Evolutionary conservation across 2,888 invertebrate genomes (phyloP).

Genomic region (Rhagium mordax): DNA sequence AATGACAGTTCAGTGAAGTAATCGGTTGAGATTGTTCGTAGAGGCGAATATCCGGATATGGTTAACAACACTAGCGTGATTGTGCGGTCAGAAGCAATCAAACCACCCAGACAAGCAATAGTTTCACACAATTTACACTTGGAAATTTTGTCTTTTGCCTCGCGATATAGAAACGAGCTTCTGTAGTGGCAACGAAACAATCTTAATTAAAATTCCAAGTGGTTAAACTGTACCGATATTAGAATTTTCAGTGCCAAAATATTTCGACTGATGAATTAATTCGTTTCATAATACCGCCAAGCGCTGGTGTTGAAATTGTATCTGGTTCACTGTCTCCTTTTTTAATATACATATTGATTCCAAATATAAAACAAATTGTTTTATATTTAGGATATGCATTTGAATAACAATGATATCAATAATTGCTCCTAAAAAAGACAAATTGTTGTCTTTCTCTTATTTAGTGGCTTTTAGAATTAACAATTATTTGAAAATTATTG

Average conservation of each 20-base stretch:
- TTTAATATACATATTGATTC: no score
- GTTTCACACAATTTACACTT: constrained; percentile 62
- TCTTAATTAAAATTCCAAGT: constrained; percentile 38
- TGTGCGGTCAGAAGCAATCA: constrained; percentile 68
- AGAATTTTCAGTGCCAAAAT: constrained; percentile 7
- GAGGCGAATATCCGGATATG: constrained; percentile 63
- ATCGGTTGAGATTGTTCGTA: constrained; percentile 63
- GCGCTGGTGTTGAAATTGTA: background rate
- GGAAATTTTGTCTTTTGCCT: constrained; percentile 50
- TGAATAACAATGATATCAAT: no score
- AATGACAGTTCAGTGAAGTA: constrained; percentile 66
- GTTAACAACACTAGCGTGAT: constrained; percentile 65
- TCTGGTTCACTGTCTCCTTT: background rate
- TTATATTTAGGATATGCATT: no score
- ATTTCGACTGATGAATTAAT: background rate
- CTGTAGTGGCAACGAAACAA: constrained; percentile 7
- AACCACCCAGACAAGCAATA: constrained; percentile 60
- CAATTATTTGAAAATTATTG: no score
- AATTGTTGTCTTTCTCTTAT: no score
- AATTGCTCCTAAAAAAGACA: no score
- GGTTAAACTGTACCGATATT: constrained; percentile 7
- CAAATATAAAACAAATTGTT: no score
- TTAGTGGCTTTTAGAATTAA: no score
- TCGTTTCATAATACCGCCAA: background rate
- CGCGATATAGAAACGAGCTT: constrained; percentile 15